phyloP scores from a whole-genome alignment of 2,888 invertebrate genomes.

The Eulithis testata region DNA sequence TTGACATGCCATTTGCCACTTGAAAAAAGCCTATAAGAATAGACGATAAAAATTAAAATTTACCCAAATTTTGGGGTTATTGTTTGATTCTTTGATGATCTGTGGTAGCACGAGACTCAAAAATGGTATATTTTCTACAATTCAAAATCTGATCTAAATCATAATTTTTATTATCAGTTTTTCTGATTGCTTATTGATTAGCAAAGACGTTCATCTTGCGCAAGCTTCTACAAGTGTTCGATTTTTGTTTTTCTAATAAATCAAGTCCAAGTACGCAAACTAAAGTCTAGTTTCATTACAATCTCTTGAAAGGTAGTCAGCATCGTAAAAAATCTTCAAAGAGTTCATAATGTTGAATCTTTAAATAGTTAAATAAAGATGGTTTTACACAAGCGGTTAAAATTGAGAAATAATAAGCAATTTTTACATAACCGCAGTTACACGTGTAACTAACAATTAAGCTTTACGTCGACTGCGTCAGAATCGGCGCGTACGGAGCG shows the following conservation, averaged over 20 bases:
- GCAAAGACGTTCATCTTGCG: neutral
- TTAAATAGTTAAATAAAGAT: conserved; percentile 19
- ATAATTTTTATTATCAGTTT: too few relatives aligned
- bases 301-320: conserved; percentile 28
- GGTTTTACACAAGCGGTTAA: conserved; percentile 13
- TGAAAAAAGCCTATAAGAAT: too few relatives aligned
- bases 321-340: conserved; percentile 35
- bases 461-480: too few relatives aligned
- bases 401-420: conserved; percentile 6
- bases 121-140: too few relatives aligned
- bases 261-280: conserved; percentile 18
- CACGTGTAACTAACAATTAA: too few relatives aligned
- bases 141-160: too few relatives aligned
- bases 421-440: neutral
- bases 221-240: conserved; percentile 4
- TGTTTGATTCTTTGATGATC: too few relatives aligned
- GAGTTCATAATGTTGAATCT: conserved; percentile 26
- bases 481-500: too few relatives aligned
- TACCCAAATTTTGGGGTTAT: too few relatives aligned
- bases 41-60: too few relatives aligned
- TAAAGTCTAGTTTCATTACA: conserved; percentile 29
- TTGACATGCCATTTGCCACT: too few relatives aligned
- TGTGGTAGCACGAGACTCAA: too few relatives aligned
- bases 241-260: conserved; percentile 15
- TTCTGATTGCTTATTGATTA: neutral